phyloP scores from a whole-genome alignment of 2,113 vertebrate species.

The Guaruba guarouba region DNA sequence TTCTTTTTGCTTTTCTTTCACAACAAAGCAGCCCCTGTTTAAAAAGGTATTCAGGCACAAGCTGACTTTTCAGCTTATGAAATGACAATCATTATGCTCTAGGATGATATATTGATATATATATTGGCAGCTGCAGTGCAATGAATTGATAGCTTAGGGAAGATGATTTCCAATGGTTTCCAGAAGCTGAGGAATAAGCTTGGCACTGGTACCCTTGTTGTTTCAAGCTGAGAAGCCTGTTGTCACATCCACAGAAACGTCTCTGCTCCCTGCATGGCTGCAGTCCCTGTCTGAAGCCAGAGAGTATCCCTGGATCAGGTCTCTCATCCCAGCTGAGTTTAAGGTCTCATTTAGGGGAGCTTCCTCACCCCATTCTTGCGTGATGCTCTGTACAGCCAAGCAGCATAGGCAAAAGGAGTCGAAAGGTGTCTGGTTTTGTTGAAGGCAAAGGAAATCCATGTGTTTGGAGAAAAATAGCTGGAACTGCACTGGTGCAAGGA shows the following conservation, averaged over 20 bases:
- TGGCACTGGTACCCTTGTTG: background rate
- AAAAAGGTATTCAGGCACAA: background rate
- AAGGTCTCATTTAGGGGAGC: background rate
- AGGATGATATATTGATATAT: background rate
- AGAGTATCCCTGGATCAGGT: rapidly evolving
- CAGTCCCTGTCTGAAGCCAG: background rate
- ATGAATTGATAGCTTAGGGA: background rate
- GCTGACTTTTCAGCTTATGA: background rate
- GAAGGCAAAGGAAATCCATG: background rate
- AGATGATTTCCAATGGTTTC: background rate
- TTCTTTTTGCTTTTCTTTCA: background rate
- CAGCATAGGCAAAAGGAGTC: background rate
- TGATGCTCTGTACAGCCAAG: background rate
- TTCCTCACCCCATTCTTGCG: background rate
- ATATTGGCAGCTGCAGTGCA: background rate
- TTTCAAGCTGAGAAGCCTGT: background rate
- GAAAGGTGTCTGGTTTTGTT: background rate
- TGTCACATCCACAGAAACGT: background rate
- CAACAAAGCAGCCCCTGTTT: background rate
- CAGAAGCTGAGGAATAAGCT: background rate
- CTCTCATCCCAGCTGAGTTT: background rate
- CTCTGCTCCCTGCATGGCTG: background rate
- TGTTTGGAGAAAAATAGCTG: background rate
- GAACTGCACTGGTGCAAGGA: background rate
- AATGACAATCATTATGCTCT: background rate